Evolutionary conservation across 1,140 invertebrate genomes (phyloP).

Genomic region (Arion vulgaris): DNA sequence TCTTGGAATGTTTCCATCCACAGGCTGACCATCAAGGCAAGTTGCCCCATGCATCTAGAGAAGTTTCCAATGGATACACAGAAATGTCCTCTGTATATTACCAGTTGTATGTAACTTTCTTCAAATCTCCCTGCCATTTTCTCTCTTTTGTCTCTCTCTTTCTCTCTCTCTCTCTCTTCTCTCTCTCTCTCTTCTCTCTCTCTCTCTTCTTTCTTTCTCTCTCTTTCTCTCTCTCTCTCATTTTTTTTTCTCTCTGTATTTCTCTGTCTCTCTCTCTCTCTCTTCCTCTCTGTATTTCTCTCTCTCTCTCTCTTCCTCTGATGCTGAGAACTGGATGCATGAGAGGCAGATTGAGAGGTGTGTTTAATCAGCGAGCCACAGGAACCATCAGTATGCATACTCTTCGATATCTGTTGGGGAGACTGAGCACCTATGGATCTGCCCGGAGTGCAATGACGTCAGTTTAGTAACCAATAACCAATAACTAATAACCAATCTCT

Average conservation of each 20-base stretch:
- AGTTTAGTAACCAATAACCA: no score
- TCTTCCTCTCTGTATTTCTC: background rate
- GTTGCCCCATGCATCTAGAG: constrained; percentile 95
- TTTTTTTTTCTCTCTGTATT: background rate
- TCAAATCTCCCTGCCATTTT: background rate
- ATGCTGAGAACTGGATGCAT: no score
- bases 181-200: background rate
- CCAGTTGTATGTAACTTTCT: constrained; percentile 70
- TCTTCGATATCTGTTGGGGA: no score
- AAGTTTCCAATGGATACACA: constrained; percentile 77
- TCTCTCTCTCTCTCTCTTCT: background rate
- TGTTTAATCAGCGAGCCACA: no score
- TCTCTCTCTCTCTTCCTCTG: background rate
- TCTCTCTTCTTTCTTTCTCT: background rate
- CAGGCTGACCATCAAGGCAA: constrained; percentile 82
- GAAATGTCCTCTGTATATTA: constrained; percentile 71
- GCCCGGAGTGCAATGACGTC: no score
- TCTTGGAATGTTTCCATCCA: background rate
- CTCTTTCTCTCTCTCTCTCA: constrained; percentile 4
- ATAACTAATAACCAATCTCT: no score
- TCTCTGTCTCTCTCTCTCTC: background rate
- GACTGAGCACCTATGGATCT: no score
- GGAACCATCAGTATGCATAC: no score
- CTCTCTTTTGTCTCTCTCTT: background rate
- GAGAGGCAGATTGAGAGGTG: no score